Percentiles rank a stretch among this genome's conserved stretches.
Conservation (phyloP, 2,113 vertebrate species). For the Corvus cornix region DNA sequence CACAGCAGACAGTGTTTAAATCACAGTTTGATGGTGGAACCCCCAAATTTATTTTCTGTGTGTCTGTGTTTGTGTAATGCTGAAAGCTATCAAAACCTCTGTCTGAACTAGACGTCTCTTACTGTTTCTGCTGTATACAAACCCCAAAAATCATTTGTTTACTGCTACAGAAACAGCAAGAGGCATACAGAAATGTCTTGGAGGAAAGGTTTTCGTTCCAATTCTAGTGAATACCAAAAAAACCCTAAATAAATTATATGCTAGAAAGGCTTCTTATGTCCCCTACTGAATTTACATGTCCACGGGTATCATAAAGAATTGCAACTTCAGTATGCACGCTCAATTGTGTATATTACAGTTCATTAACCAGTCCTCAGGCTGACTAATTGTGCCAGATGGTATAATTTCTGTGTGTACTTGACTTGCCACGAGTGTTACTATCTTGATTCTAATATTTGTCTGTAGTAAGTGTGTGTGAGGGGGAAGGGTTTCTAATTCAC, state of each 20-base stretch:
- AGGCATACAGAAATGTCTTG: not conserved
- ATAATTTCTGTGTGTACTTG: conserved; percentile 60
- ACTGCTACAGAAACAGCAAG: not conserved
- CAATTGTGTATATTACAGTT: conserved; percentile 57
- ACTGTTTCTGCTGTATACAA: not conserved
- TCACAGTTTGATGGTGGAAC: not conserved
- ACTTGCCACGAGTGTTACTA: conserved; percentile 47
- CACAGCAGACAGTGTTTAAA: not conserved
- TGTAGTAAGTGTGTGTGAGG: not conserved
- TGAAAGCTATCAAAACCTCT: not conserved
- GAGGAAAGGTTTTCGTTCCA: not conserved
- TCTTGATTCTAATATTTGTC: conserved; percentile 55
- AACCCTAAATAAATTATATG: not conserved
- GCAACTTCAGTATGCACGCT: not conserved
- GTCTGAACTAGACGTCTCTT: not conserved
- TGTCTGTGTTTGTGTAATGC: not conserved
- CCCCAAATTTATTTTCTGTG: not conserved
- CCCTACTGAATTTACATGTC: not conserved
- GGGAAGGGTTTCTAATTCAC: conserved; percentile 13
- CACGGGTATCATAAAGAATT: conserved; percentile 14
- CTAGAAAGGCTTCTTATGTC: not conserved
- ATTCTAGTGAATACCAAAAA: not conserved
- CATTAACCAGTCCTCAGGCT: conserved; percentile 57
- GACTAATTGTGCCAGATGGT: conserved; percentile 70
- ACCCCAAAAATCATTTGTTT: not conserved